Base-by-base conservation (phyloP, 2,888 invertebrate species). In the Drosophila suboccidentalis region DNA sequence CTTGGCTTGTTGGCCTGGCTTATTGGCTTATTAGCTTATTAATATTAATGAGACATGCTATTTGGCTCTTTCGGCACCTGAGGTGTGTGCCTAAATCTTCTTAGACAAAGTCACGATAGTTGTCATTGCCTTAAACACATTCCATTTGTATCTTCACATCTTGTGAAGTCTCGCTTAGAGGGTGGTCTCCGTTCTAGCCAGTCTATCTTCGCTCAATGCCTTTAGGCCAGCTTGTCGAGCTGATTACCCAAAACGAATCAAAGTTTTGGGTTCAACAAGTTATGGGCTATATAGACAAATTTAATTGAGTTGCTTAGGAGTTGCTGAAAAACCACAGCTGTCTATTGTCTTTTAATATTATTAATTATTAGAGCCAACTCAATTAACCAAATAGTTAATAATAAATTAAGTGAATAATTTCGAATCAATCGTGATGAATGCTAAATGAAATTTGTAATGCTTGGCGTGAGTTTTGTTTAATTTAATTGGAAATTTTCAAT, bases 21-120 rank as follows among this genome's bases (percentile, higher is more conserved):
- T 72, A 58, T 60, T 63, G 57, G 38, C 62, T 69, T 57, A 58
- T 58, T 69, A 50, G 69, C 74, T 71, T 79, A 87, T 84, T 89
- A 89, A 84, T 84, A 84, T 84, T 84, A 89, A 84, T 84, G 84
- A 87, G 84, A 64, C 71, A 67, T 65, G 71, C 80, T 69, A 60
- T 67, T 55, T 46, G 61, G 34, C 60, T 54, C 75, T 62, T 71
- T 87, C 72, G 84, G 71, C 82, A 82, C 82, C 85, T 79, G 73
- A 89, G 81, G 87, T 89, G 89, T 87, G 71, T 67, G 84, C 50
- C 59, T 53, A 80, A 64, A 73, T 77, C 59, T 67, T 38, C 43
- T 58, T 65, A 66, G 58, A 62, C 67, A 51, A 54, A 75, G 67
- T 57, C 74, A 73, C 71, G 67, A 66, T 65, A 64, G 66, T 70